These are phyloP conservation scores for Nephrotoma flavescens DNA, from an alignment of 2,888 invertebrate genomes.

Conservation along the genomic window DNA sequence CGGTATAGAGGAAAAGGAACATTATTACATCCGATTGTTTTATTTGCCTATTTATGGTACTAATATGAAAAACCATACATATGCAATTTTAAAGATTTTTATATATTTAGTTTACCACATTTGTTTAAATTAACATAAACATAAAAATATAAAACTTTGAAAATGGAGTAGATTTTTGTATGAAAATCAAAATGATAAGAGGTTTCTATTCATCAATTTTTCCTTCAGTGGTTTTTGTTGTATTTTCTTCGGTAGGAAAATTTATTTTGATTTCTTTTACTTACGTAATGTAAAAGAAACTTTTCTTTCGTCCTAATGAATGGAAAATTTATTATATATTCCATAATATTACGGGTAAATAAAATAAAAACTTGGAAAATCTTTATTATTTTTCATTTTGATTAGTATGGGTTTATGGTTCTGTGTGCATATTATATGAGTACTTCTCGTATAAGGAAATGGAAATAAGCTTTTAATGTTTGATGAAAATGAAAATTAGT, in stretches of 20 bases:
- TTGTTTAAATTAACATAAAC: not conserved
- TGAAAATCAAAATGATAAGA: not conserved
- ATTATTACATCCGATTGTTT: not conserved
- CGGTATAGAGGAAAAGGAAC: not conserved
- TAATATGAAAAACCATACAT: not conserved
- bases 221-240: not conserved
- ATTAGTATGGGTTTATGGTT: not conserved
- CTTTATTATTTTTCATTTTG: not conserved
- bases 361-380: not conserved
- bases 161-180: not conserved
- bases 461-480: not conserved
- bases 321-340: not conserved
- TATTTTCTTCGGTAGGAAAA: not conserved
- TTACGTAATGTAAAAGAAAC: not conserved
- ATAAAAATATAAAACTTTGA: not conserved
- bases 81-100: not conserved
- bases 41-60: not conserved
- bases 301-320: not conserved
- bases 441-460: not conserved
- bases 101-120: not conserved
- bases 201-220: not conserved
- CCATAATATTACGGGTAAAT: not conserved
- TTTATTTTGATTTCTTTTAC: not conserved
- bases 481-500: not conserved
- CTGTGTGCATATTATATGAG: not conserved